These are phyloP conservation scores for Benitochromis conjunctus DNA, from an alignment of 2,113 vertebrate genomes.

Conservation along the genomic window DNA sequence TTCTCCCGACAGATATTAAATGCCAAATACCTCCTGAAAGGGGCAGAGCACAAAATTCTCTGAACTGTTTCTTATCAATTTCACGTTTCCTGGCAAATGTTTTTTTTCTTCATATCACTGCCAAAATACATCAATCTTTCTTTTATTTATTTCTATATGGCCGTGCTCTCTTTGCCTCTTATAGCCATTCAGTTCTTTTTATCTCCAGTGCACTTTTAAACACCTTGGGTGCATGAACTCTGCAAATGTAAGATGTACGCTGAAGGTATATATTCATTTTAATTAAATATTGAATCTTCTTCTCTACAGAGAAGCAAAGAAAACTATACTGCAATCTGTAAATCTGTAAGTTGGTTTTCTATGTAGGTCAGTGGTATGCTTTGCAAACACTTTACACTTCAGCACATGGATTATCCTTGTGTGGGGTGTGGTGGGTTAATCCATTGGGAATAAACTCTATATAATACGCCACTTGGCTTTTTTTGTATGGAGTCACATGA, in stretches of 20 bases:
- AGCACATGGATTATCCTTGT: not conserved
- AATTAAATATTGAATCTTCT: not conserved
- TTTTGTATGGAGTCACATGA: not conserved
- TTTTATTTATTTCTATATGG: not conserved
- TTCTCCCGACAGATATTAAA: constrained; percentile 19
- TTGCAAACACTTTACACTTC: not conserved
- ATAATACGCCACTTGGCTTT: not conserved
- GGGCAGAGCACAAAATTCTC: not conserved
- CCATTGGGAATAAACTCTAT: not conserved
- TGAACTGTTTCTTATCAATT: constrained; percentile 3
- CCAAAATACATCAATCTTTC: not conserved
- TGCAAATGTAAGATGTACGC: not conserved
- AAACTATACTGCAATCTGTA: not conserved
- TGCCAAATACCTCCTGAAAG: not conserved
- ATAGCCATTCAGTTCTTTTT: not conserved
- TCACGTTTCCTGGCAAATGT: not conserved
- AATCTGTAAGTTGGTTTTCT: not conserved
- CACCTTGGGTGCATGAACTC: not conserved
- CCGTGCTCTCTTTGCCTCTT: no score
- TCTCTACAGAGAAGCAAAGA: not conserved
- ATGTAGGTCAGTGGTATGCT: not conserved
- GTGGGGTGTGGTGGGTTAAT: not conserved
- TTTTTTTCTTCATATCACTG: not conserved
- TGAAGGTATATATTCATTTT: not conserved
- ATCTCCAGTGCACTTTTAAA: not conserved